Evolutionary conservation across 2,113 vertebrate species (phyloP), one percentile per base, ranked within the genome.

Genomic region (Aphyosemion australe): DNA sequence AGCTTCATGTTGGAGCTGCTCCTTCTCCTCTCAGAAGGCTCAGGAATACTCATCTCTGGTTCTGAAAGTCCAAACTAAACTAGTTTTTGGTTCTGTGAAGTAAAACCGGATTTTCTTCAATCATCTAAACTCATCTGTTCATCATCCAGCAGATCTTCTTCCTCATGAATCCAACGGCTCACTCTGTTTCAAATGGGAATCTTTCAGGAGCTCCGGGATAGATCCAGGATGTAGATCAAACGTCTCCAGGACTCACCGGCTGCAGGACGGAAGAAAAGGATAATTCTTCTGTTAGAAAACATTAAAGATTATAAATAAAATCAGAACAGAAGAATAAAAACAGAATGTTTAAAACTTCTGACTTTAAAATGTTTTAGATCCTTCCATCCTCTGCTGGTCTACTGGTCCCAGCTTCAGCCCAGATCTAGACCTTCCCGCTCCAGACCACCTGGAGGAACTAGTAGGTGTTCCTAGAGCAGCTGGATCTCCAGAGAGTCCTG

Each of bases 31-130:
- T n/a, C 2, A 64, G n/a, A 66, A 65, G 26, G n/a, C 32, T 76
- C 65, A 52, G 71, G 54, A 12, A 64, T 31, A 34, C 84, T 89
- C 89, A 89, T 91, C 32, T 73, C 71, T 52, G 18, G 9, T 5
- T 43, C 39, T 3, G 19, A 7, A 26, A 14, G 2, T 13, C 16
- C 6, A 43, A 10, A 20, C 8, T 19, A 13, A 48, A 26, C 3
- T 0, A 4, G 12, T 20, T 53, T 32, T n/a, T 10, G 16, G 16
- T 5, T 18, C 34, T 18, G 34, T 8, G 34, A 37, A 0, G 34
- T 37, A 6, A 37, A 37, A 37, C 34, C 26, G 5, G 26, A 26
- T 26, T 26, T 26, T 26, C 26, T 53, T 1, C 13, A 53, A 4
- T 3, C 16, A 18, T 2, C 13, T 5, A 20, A 15, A 21, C 39